Evolutionary conservation across 2,113 vertebrate species (phyloP).

Genomic region (Pelvicachromis taeniatus): DNA sequence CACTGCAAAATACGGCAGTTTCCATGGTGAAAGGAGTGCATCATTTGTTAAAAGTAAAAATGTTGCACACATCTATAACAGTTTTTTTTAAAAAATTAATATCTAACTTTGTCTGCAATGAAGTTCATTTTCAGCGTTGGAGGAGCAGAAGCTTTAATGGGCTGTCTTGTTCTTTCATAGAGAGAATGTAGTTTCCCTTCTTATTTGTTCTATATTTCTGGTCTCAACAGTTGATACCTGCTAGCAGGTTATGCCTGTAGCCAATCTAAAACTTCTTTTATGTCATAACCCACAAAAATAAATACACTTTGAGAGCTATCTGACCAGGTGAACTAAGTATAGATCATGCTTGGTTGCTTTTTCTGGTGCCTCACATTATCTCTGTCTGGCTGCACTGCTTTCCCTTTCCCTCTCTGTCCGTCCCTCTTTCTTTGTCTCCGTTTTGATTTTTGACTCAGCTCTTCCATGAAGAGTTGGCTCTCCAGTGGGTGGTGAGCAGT

Average conservation of each 20-base stretch:
- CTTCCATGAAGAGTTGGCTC: conserved; percentile 95
- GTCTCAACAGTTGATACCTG: not conserved
- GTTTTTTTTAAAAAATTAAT: not conserved
- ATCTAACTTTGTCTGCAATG: not conserved
- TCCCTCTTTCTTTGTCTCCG: not conserved
- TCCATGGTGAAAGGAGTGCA: not conserved
- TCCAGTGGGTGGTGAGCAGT: conserved; percentile 99
- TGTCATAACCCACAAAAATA: not conserved
- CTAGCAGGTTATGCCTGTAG: not conserved
- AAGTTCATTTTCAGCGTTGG: conserved; percentile 25
- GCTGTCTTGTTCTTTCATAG: not conserved
- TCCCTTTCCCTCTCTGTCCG: not conserved
- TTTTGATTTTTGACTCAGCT: conserved; percentile 72
- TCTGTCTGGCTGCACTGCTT: conserved; percentile 6
- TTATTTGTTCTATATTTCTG: not conserved
- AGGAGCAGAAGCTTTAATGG: not conserved
- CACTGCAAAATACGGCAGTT: not conserved
- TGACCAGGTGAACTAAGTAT: not conserved
- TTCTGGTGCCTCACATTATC: conserved; percentile 17
- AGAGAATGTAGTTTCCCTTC: not conserved
- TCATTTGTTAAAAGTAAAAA: not conserved
- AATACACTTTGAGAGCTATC: not conserved
- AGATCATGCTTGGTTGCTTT: not conserved
- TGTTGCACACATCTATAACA: not conserved
- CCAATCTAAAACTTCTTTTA: not conserved